Evolutionary conservation across 2,888 invertebrate species (phyloP).

Genomic region (Hirtodrosophila cameraria): DNA sequence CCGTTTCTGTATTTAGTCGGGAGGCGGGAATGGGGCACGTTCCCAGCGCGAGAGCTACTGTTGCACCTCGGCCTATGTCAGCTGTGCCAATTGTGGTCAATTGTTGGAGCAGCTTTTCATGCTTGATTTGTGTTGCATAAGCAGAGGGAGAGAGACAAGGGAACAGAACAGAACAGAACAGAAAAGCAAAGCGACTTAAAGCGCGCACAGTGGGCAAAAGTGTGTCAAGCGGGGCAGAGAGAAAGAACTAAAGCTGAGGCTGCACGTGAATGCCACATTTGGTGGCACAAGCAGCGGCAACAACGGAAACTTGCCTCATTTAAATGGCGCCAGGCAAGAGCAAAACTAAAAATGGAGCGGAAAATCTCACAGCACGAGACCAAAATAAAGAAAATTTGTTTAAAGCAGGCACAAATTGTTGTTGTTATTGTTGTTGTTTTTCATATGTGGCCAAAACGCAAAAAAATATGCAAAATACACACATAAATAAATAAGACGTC

Average conservation of each 20-base stretch:
- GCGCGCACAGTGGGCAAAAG: conserved; percentile 6
- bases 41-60: conserved; percentile 38
- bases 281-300: conserved; percentile 29
- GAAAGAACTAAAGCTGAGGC: conserved; percentile 6
- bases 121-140: conserved; percentile 72
- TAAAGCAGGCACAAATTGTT: conserved; percentile 18
- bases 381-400: conserved; percentile 22
- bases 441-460: conserved; percentile 7
- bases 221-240: conserved; percentile 51
- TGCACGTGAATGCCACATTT: conserved; percentile 36
- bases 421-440: too few species aligned
- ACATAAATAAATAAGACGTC: conserved; percentile 31
- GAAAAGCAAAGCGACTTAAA: conserved; percentile 21
- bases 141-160: conserved; percentile 2
- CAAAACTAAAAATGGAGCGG: conserved; percentile 7
- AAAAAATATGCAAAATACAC: conserved; percentile 16
- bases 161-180: too few species aligned
- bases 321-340: conserved; percentile 48
- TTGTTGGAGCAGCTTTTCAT: conserved; percentile 65
- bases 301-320: conserved; percentile 58
- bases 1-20: background rate
- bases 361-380: conserved; percentile 42
- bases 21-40: too few species aligned
- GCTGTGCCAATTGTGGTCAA: conserved; percentile 77
- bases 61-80: conserved; percentile 22